Conservation (phyloP, 2,888 invertebrate species). For the Campoplex capitator region DNA sequence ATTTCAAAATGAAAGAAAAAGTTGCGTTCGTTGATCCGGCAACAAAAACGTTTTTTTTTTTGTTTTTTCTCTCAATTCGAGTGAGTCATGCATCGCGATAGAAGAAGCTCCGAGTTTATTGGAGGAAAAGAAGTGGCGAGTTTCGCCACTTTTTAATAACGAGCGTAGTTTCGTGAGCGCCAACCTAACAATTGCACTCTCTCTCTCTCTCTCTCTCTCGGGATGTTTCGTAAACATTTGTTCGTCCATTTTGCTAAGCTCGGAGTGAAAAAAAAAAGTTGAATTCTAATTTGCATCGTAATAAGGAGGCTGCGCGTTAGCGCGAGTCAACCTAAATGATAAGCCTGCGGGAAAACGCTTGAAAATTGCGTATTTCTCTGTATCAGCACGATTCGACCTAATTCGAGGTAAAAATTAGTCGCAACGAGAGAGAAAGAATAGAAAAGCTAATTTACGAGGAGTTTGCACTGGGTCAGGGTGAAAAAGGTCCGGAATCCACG, state of each 20-base stretch:
- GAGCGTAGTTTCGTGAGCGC: background rate
- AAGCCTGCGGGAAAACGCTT: background rate
- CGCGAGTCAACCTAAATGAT: background rate
- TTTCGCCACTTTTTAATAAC: background rate
- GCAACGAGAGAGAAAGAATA: background rate
- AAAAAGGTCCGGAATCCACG: background rate
- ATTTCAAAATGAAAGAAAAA: background rate
- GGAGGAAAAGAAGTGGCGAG: background rate
- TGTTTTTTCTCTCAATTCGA: background rate
- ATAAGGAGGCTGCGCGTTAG: background rate
- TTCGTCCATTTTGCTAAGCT: background rate
- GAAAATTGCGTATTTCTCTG: background rate
- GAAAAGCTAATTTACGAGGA: background rate
- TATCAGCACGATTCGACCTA: background rate
- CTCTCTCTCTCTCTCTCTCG: too few species aligned
- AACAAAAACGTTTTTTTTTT: background rate
- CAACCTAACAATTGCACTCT: background rate
- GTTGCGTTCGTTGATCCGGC: background rate
- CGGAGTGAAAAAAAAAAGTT: background rate
- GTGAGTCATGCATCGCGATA: background rate
- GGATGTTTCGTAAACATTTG: background rate
- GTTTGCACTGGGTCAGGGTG: constrained; percentile 4
- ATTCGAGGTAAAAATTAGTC: background rate
- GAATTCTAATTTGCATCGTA: background rate
- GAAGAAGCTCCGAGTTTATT: background rate